A percentile compares a stretch with the other conserved stretches of the same genome.
These are phyloP conservation scores for Scarus forsteni DNA, from an alignment of 2,797 vertebrate genomes.

Conservation along the genomic window DNA sequence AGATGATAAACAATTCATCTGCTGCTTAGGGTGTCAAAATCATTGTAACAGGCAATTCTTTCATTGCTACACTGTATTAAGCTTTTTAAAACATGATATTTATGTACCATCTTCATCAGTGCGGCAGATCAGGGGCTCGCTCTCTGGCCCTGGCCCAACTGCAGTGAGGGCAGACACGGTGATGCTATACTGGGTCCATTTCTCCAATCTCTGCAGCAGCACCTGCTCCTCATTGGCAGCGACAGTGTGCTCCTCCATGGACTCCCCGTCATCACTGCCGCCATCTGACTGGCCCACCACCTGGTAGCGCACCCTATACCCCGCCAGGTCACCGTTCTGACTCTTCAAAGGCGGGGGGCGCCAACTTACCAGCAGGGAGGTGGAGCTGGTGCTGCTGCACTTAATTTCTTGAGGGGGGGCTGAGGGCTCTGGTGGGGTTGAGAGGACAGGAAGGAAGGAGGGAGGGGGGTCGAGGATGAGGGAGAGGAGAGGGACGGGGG, in stretches of 20 bases:
- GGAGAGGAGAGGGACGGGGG: conserved; percentile 73
- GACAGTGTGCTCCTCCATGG: conserved; percentile 88
- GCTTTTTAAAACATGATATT: conserved; percentile 3
- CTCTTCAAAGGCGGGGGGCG: conserved; percentile 91
- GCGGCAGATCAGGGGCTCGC: conserved; percentile 90
- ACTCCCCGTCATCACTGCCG: conserved; percentile 71
- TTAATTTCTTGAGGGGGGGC: conserved; percentile 98
- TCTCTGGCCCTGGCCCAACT: conserved; percentile 93
- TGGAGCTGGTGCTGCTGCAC: conserved; percentile 96
- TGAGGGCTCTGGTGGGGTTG: conserved; percentile 94
- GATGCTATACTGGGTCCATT: conserved; percentile 96
- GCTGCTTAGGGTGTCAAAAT: not conserved
- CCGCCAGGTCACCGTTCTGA: conserved; percentile 94
- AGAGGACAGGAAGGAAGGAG: conserved; percentile 74
- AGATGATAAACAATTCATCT: not conserved
- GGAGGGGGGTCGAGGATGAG: conserved; percentile 61
- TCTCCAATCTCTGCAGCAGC: conserved; percentile 92
- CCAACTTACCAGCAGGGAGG: conserved; percentile 99
- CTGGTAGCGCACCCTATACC: conserved; percentile 94
- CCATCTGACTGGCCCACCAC: conserved; percentile 89
- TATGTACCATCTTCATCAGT: conserved; percentile 96
- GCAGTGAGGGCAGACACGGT: conserved; percentile 91
- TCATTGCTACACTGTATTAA: not conserved
- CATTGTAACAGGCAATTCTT: not conserved
- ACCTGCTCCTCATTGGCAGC: conserved; percentile 88